Base-by-base conservation (phyloP, 37 sponge, comb jelly and placozoan species). In the Ianthella basta region DNA sequence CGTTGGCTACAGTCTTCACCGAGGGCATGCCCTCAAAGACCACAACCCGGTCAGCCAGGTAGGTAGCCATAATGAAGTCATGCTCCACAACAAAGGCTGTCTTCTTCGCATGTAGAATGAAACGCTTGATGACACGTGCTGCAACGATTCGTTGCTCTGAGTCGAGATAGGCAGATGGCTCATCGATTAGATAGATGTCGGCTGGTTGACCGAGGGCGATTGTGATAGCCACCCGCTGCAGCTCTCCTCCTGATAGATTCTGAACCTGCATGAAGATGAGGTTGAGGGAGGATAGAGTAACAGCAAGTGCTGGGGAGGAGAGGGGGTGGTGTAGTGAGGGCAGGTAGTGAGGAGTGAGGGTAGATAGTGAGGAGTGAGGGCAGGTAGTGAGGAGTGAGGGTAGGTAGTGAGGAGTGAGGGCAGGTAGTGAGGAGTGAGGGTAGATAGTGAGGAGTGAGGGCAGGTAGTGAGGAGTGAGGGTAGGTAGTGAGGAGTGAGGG, bases 1-100 rank as follows among this genome's bases (percentile, higher is more conserved):
- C 84, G 64, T 89, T 95, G 27, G 99, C 99, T 1, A 30, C 36
- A 0, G 99, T 91, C 0, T 83, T 72, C 13, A 97, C 57, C 23
- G 97, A 97, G 25, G 99, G 99, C n/a, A 55, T 85, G 36, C 99
- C 99, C 36, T 97, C 99, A 80, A 99, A 97, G 20, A 99, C 99
- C 33, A 99, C 86, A 20, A 99, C 99, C 39, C 97, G 84, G 69
- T 99, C 99, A 33, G 99, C 95, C 8, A 99, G 88, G 61, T 99
- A 99, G 8, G 99, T 99, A 14, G 97, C 99, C 99, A 99, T 99
- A 70, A 99, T 99, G 86, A 99, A 99, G 82, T 99, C 99, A 80
- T 99, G 99, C 82, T 99, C 99, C 55, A 99, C 99, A 18, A 99
- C 94, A 88, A 99, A 99, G 21, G 99, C 99, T 44, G 99, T 99